phyloP scores from a whole-genome alignment of 2,113 vertebrate species.

The Apodemus sylvaticus region DNA sequence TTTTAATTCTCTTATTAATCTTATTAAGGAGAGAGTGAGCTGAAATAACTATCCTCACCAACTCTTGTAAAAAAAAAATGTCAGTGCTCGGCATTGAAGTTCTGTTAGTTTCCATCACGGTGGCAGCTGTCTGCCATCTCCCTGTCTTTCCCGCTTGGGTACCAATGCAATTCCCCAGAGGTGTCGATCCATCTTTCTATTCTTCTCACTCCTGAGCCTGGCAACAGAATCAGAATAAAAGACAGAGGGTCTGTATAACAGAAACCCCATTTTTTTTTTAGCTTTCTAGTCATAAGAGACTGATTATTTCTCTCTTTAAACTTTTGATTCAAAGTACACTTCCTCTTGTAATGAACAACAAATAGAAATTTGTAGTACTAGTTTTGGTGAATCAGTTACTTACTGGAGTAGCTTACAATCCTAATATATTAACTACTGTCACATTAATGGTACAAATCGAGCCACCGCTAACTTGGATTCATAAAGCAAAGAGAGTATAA shows the following conservation, averaged over 20 bases:
- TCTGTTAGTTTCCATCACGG: not conserved
- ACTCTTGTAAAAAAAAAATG: slow-evolving; percentile 31
- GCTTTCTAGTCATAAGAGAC: not conserved
- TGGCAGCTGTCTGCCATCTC: slow-evolving; percentile 51
- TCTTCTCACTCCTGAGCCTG: slow-evolving; percentile 22
- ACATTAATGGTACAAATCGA: not conserved
- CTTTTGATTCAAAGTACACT: not conserved
- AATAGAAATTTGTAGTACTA: slow-evolving; percentile 5
- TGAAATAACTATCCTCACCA: slow-evolving; percentile 1
- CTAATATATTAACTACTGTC: not conserved
- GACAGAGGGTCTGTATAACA: not conserved
- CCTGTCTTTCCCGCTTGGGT: slow-evolving; percentile 53
- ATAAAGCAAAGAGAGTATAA: not conserved
- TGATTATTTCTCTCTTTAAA: not conserved
- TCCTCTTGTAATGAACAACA: not conserved
- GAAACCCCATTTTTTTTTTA: not conserved
- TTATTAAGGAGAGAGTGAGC: not conserved
- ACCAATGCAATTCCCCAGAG: slow-evolving; percentile 43
- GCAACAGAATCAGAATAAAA: slow-evolving; percentile 47
- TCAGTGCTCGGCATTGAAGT: not conserved
- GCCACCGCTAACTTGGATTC: not conserved
- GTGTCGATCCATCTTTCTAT: not conserved
- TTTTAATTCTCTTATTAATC: not conserved
- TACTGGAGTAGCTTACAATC: not conserved
- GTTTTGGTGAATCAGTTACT: not conserved